These are phyloP conservation scores for Crotalus helleri DNA, from an alignment of 2,113 vertebrate genomes.

Conservation along the genomic window DNA sequence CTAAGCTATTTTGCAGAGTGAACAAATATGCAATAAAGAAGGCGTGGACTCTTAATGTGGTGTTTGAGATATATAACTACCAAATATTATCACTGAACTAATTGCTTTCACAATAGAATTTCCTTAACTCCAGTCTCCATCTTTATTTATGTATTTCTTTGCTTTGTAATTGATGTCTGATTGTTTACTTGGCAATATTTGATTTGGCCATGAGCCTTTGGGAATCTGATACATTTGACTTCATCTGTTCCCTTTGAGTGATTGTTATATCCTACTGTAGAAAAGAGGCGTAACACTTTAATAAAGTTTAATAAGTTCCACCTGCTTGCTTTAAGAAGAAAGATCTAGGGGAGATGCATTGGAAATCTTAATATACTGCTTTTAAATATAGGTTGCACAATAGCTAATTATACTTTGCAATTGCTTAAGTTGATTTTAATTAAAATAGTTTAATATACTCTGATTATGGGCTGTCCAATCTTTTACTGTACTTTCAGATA, in stretches of 20 bases:
- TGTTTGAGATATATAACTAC: background rate
- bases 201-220: constrained; percentile 24
- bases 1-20: background rate
- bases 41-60: background rate
- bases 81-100: background rate
- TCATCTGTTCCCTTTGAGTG: constrained; percentile 30
- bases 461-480: background rate
- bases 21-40: background rate
- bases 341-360: background rate
- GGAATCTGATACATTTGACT: constrained; percentile 28
- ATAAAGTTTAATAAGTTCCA: constrained; percentile 43
- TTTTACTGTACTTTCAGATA: background rate
- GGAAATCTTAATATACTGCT: background rate
- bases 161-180: background rate
- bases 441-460: constrained; percentile 9
- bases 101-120: background rate
- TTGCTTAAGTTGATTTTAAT: constrained; percentile 32
- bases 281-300: constrained; percentile 24
- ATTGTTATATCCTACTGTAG: background rate
- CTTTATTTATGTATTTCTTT: background rate
- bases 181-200: background rate
- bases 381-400: background rate
- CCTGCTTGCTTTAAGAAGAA: constrained; percentile 25
- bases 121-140: constrained; percentile 23
- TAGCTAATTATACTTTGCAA: background rate